These are phyloP conservation scores for Cyprinodon diabolis DNA, from an alignment of 2,797 vertebrate genomes.

Conservation along the genomic window DNA sequence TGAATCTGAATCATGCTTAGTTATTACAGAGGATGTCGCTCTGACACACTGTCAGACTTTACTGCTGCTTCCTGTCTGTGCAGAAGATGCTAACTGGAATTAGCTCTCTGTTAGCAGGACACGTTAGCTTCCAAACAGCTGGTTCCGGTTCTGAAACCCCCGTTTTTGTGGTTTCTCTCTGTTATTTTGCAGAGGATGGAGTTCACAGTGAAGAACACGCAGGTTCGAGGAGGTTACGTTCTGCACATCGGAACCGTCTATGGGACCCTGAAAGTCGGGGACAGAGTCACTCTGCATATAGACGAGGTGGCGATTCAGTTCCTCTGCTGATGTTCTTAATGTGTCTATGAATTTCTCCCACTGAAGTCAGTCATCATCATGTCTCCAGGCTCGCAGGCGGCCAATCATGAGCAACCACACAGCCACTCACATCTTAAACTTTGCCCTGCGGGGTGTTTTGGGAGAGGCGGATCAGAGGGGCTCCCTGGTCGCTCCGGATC, in stretches of 20 bases:
- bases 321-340: not conserved
- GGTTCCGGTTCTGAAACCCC: not conserved
- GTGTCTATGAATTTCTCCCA: not conserved
- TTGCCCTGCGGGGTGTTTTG: constrained; percentile 88
- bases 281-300: constrained; percentile 85
- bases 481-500: constrained; percentile 92
- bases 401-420: constrained; percentile 99
- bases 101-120: too few relatives aligned
- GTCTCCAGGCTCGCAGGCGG: constrained; percentile 85
- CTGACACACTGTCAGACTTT: too few relatives aligned
- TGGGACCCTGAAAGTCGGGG: constrained; percentile 89
- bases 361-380: not conserved
- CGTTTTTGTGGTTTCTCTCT: not conserved
- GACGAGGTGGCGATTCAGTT: constrained; percentile 87
- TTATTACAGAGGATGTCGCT: too few relatives aligned
- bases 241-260: constrained; percentile 93
- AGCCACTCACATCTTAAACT: constrained; percentile 96
- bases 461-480: constrained; percentile 97
- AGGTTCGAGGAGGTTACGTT: constrained; percentile 94
- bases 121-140: not conserved
- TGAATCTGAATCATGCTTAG: too few relatives aligned
- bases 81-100: too few relatives aligned
- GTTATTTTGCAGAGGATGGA: constrained; percentile 86
- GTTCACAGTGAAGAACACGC: constrained; percentile 95
- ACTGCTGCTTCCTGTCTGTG: too few relatives aligned